Percentiles rank a stretch among this genome's conserved stretches.
Conservation (phyloP, 1,140 invertebrate genomes). For the Teleopsis dalmanni region DNA sequence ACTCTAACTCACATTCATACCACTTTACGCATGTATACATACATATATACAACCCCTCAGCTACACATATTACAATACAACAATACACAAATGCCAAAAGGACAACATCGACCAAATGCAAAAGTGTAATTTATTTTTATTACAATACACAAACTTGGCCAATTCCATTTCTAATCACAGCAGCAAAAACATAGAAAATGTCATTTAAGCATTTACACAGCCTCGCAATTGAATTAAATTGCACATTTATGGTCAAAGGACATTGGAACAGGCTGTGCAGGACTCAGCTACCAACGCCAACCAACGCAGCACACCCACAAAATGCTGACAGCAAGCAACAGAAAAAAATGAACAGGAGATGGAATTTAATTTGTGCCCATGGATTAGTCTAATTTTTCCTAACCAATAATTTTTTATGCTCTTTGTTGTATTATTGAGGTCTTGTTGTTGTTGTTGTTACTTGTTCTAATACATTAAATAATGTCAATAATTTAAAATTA, state of each 20-base stretch:
- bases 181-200: conserved; percentile 7
- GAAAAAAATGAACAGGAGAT: too few species aligned
- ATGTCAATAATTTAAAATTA: too few species aligned
- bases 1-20: not conserved
- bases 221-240: conserved; percentile 19
- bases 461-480: not conserved
- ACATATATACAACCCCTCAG: not conserved
- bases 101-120: conserved; percentile 6
- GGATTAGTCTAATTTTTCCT: too few species aligned
- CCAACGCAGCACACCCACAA: not conserved
- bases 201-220: conserved; percentile 14
- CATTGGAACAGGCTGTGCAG: not conserved
- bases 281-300: conserved; percentile 1
- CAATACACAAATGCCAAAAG: too few species aligned
- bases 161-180: conserved; percentile 18
- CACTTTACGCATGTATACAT: not conserved
- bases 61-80: too few species aligned
- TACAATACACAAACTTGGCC: conserved; percentile 19
- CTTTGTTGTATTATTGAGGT: too few species aligned
- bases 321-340: too few species aligned
- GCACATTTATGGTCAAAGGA: conserved; percentile 13
- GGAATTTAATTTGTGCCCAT: too few species aligned
- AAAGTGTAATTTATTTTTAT: conserved; percentile 17
- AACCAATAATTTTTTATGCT: too few species aligned
- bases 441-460: too few species aligned